phyloP scores from a whole-genome alignment of 2,797 vertebrate species.

The Yasuhikotakia modesta region DNA sequence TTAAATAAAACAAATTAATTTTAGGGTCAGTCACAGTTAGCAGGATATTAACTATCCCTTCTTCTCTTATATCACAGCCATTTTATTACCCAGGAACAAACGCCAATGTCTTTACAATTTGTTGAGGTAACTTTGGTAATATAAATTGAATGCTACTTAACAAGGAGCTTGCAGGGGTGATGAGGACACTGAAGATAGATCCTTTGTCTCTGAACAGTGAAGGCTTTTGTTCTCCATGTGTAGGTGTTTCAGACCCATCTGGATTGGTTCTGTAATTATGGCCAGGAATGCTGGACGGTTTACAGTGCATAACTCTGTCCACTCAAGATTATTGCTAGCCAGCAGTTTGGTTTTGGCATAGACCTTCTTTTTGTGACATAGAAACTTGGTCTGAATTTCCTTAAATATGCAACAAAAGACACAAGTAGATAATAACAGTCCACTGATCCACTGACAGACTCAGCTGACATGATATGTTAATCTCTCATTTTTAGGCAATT shows the following conservation, averaged over 20 bases:
- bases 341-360: conserved; percentile 52
- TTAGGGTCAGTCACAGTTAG: conserved; percentile 35
- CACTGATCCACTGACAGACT: background rate
- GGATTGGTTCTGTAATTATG: conserved; percentile 76
- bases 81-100: conserved; percentile 66
- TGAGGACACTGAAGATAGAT: conserved; percentile 65
- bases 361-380: conserved; percentile 69
- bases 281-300: conserved; percentile 76
- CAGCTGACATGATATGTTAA: background rate
- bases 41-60: conserved; percentile 7
- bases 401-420: conserved; percentile 65
- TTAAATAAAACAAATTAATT: background rate
- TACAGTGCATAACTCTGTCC: conserved; percentile 70
- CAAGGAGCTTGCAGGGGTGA: conserved; percentile 63
- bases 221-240: conserved; percentile 71
- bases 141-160: conserved; percentile 68
- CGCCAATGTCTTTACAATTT: conserved; percentile 69
- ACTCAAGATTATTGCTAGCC: conserved; percentile 77
- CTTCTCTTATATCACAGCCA: conserved; percentile 58
- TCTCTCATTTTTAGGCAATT: no score
- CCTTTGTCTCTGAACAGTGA: conserved; percentile 76
- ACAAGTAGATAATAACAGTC: conserved; percentile 34
- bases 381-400: conserved; percentile 70
- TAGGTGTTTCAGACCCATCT: conserved; percentile 80
- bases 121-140: conserved; percentile 78